Evolutionary conservation across 1,140 invertebrate genomes (phyloP), one percentile per base, ranked within the genome.

Genomic region (Galleria mellonella): DNA sequence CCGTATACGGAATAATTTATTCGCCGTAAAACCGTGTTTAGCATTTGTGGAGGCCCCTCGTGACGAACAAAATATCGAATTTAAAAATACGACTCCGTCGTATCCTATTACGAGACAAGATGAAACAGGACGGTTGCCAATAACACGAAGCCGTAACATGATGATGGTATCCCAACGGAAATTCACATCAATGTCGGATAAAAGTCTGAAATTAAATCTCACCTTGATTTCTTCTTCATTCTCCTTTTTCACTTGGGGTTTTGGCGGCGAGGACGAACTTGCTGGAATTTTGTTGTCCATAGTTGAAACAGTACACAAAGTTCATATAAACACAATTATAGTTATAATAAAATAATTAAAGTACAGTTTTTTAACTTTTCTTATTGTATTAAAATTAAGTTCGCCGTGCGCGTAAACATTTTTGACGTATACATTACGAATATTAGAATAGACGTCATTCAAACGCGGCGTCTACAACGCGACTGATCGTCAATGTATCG

Each of bases 181-280:
- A 68, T 58, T 58, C 53, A 48, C 58, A 56, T 73, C 70, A 72
- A 70, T 66, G 55, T 62, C 62, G 47, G 47, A 42, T 39, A 73
- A 66, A 63, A 47, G 62, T 67, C 50, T 60, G 39, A 45, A 55
- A 49, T 31, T 51, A 39, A 49, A 41, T 46, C 55, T 65, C 70
- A 87, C 86, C 79, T 87, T 87, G 47, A 87, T 87, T 68, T 87
- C 86, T 66, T 87, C 86, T 68, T 87, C 86, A 47, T 79, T 84
- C 52, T 87, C 84, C 60, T 87, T 87, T 67, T 87, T 87, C 54
- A 87, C 74, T 51, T 73, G 71, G 9, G 74, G 47, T 43, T 70
- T 63, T 4, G 74, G 69, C 14, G 84, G 74, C 27, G 78, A 66
- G 23, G 68, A 54, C n/a, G 69, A 47, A 13, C 76, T 66, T 5